A percentile compares a stretch with the other conserved stretches of the same genome.
Conservation (phyloP, 2,797 vertebrate genomes). For the Pipistrellus kuhlii region DNA sequence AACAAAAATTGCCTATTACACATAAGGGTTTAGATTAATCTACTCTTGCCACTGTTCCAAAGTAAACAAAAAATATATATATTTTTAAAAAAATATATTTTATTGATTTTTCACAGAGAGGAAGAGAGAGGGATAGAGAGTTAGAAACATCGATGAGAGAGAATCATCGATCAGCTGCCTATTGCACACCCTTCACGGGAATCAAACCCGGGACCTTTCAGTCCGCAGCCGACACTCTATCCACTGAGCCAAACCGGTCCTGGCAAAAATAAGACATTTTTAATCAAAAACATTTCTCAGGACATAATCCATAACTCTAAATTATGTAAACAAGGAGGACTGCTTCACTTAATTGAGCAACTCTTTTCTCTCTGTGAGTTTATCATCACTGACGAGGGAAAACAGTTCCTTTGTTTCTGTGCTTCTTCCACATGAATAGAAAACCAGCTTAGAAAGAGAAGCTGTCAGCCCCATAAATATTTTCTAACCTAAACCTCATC, state of each 20-base stretch:
- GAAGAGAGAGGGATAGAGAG: too few relatives aligned
- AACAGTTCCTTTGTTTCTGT: conserved; percentile 1
- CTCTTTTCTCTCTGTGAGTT: neutral
- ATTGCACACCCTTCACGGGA: too few relatives aligned
- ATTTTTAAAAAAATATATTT: neutral
- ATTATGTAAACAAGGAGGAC: neutral
- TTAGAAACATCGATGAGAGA: too few relatives aligned
- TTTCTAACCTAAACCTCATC: conserved; percentile 43
- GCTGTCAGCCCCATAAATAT: conserved; percentile 8
- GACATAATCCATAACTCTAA: neutral
- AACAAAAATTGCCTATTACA: neutral
- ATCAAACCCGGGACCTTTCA: too few relatives aligned
- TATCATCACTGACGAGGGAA: conserved; percentile 9
- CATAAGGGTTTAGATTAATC: neutral
- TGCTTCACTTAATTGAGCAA: neutral
- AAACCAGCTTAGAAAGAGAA: conserved; percentile 25
- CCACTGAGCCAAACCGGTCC: too few relatives aligned
- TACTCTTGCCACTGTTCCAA: conserved; percentile 50
- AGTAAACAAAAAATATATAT: conserved; percentile 30
- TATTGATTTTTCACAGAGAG: too few relatives aligned
- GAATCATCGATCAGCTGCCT: too few relatives aligned
- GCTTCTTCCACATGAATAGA: neutral
- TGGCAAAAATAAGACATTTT: neutral
- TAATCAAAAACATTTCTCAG: neutral
- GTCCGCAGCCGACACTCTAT: too few relatives aligned